These are phyloP conservation scores for Nymphalis urticae DNA, from an alignment of 2,888 invertebrate genomes.

Conservation along the genomic window DNA sequence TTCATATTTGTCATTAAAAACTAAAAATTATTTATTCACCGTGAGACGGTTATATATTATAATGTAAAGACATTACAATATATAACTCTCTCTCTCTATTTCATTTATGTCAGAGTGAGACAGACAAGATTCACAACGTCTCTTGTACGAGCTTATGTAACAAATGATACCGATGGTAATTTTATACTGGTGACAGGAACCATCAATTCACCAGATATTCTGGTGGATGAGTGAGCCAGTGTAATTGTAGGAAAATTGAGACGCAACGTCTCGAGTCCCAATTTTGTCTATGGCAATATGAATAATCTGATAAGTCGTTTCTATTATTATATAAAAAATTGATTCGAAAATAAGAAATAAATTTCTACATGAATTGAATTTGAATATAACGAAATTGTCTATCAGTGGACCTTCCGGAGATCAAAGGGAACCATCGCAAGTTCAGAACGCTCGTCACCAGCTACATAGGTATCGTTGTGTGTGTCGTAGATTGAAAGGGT, in stretches of 20 bases:
- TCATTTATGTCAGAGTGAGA: conserved; percentile 2
- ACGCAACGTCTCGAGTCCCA: too few species aligned
- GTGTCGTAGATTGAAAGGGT: conserved; percentile 43
- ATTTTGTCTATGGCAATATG: too few species aligned
- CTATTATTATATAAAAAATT: too few species aligned
- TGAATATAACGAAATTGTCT: conserved; percentile 41
- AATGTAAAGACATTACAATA: too few species aligned
- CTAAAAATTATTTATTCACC: not conserved
- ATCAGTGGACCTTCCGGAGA: conserved; percentile 98
- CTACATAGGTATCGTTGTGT: conserved; percentile 93
- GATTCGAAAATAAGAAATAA: too few species aligned
- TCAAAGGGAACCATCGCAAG: conserved; percentile 99
- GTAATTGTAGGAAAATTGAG: too few species aligned
- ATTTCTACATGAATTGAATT: too few species aligned
- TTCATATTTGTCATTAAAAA: not conserved
- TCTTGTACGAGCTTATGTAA: not conserved
- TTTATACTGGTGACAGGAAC: not conserved
- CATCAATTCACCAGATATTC: too few species aligned
- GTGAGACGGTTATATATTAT: too few species aligned
- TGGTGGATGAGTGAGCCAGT: too few species aligned
- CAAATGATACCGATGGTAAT: not conserved
- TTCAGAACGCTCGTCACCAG: conserved; percentile 99
- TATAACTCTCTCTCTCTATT: not conserved
- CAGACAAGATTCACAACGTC: not conserved
- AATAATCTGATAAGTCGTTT: too few species aligned